phyloP scores from a whole-genome alignment of 2,888 invertebrate genomes.

The Druceiella hillmani region DNA sequence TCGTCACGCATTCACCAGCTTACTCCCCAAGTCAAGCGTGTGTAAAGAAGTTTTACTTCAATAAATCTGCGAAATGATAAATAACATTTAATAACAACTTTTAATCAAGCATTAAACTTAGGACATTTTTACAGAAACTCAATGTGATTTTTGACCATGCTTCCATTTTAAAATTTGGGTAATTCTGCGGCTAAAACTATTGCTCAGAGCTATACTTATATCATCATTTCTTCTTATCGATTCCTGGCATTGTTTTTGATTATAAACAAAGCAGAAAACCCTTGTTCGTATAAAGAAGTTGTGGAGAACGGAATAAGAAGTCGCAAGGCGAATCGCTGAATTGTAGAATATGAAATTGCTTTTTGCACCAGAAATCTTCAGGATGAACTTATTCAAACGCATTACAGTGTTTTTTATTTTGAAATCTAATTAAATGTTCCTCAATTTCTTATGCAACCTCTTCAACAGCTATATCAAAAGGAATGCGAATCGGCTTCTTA shows the following conservation, averaged over 20 bases:
- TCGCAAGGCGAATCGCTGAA: neutral
- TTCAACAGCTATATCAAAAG: neutral
- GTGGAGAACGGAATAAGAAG: neutral
- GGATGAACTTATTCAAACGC: neutral
- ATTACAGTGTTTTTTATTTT: no score
- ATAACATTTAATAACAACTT: no score
- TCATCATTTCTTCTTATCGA: neutral
- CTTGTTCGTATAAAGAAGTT: no score
- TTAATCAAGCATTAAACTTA: no score
- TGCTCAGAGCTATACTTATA: neutral
- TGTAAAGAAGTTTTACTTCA: no score
- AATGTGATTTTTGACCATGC: neutral
- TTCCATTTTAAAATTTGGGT: neutral
- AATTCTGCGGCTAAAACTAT: no score
- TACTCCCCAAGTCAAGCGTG: no score
- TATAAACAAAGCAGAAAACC: no score
- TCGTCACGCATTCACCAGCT: no score
- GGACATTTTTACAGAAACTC: neutral
- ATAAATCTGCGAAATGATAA: no score
- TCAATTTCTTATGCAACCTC: neutral
- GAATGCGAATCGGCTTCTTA: neutral
- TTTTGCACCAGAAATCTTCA: constrained; percentile 1
- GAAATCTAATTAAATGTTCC: no score
- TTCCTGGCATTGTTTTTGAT: no score
- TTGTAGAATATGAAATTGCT: constrained; percentile 1